Evolutionary conservation across 2,888 invertebrate species (phyloP).

Genomic region (Diarsia dahlii): DNA sequence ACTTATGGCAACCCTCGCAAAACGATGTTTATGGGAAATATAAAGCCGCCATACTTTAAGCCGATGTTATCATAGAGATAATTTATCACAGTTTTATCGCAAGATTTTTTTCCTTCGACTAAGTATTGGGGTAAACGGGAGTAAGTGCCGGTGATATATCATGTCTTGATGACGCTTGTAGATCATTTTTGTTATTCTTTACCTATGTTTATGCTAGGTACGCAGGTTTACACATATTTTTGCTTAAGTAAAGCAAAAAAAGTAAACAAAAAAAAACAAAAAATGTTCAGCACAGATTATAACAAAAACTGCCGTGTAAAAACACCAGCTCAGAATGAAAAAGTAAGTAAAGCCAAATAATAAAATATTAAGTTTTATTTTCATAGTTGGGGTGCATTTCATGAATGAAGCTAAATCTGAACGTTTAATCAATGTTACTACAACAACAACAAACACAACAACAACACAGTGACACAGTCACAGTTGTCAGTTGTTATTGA

Average conservation of each 20-base stretch:
- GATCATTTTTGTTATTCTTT: conserved; percentile 46
- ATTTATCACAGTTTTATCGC: conserved; percentile 87
- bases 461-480: no score
- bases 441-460: no score
- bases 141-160: conserved; percentile 73
- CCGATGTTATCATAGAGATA: conserved; percentile 81
- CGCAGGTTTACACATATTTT: neutral
- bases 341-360: neutral
- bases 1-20: conserved; percentile 44
- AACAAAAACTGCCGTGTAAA: no score
- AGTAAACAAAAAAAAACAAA: no score
- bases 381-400: neutral
- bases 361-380: neutral
- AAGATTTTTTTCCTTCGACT: conserved; percentile 72
- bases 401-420: neutral
- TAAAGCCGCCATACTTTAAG: conserved; percentile 79
- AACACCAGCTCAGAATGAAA: neutral
- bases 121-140: conserved; percentile 73
- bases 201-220: neutral
- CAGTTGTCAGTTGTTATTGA: no score
- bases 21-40: conserved; percentile 66
- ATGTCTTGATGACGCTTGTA: conserved; percentile 55
- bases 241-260: no score
- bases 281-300: no score
- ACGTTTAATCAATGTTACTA: neutral